A percentile compares a stretch with the other conserved stretches of the same genome.
These are phyloP conservation scores for Psittacula derbiana DNA, from an alignment of 2,797 vertebrate genomes.

Conservation along the genomic window DNA sequence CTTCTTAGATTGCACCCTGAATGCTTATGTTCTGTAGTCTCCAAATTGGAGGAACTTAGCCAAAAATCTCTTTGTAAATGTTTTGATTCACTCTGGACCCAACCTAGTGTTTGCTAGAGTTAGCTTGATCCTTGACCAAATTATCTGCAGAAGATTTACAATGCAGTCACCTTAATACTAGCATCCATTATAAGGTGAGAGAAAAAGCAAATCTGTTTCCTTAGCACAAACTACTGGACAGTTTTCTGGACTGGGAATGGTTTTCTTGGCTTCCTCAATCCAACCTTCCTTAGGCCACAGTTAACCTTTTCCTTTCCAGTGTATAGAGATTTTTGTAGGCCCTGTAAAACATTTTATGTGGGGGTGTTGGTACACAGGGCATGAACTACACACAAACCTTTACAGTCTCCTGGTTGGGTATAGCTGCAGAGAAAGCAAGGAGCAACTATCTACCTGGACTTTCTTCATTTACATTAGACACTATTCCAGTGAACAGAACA, in stretches of 20 bases:
- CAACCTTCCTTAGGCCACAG: neutral
- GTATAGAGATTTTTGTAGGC: neutral
- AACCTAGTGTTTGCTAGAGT: neutral
- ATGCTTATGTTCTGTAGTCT: neutral
- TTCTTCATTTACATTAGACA: neutral
- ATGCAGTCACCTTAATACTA: neutral
- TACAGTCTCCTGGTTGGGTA: neutral
- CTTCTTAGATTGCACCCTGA: neutral
- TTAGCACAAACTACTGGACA: neutral
- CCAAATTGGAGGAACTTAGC: neutral
- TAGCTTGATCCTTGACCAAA: neutral
- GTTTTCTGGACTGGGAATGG: neutral
- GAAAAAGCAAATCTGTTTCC: neutral
- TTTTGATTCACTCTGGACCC: neutral
- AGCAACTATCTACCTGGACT: rapidly evolving
- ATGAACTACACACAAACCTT: neutral
- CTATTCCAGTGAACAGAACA: rapidly evolving
- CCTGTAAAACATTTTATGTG: neutral
- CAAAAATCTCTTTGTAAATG: neutral
- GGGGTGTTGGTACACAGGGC: neutral
- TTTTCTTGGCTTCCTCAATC: neutral
- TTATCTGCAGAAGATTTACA: neutral
- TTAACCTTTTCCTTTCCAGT: neutral
- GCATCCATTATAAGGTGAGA: neutral
- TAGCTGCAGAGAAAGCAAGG: neutral